Conservation (phyloP, 1,140 invertebrate genomes). For the Pseudoatta argentina region DNA sequence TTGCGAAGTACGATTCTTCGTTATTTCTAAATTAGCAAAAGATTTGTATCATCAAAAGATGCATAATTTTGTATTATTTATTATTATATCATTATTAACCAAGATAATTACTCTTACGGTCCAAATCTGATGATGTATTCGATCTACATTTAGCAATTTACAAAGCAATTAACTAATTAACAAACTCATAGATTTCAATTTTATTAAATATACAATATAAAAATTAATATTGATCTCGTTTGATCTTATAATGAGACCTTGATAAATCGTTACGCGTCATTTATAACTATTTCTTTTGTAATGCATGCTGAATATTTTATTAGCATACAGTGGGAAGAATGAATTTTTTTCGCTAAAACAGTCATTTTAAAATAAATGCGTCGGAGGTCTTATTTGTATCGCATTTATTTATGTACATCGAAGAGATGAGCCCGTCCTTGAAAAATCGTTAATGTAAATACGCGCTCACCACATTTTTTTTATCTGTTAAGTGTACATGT, state of each 20-base stretch:
- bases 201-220: neutral
- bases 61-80: neutral
- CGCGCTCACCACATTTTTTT: neutral
- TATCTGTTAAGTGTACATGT: neutral
- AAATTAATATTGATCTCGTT: neutral
- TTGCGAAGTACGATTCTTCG: neutral
- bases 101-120: neutral
- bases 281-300: slow-evolving; percentile 2
- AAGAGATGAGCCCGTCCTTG: neutral
- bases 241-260: neutral
- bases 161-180: neutral
- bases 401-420: neutral
- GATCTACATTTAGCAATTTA: neutral
- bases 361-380: neutral
- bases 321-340: slow-evolving; percentile 15
- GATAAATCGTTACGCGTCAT: neutral
- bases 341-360: neutral
- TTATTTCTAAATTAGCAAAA: neutral
- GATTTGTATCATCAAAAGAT: neutral
- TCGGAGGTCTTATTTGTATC: neutral
- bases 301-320: neutral
- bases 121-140: neutral
- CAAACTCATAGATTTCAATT: neutral
- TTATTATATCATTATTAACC: neutral
- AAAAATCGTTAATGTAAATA: neutral